A percentile compares a stretch with the other conserved stretches of the same genome.
Conservation (phyloP, 2,888 invertebrate species). For the Pristionchus exspectatus region DNA sequence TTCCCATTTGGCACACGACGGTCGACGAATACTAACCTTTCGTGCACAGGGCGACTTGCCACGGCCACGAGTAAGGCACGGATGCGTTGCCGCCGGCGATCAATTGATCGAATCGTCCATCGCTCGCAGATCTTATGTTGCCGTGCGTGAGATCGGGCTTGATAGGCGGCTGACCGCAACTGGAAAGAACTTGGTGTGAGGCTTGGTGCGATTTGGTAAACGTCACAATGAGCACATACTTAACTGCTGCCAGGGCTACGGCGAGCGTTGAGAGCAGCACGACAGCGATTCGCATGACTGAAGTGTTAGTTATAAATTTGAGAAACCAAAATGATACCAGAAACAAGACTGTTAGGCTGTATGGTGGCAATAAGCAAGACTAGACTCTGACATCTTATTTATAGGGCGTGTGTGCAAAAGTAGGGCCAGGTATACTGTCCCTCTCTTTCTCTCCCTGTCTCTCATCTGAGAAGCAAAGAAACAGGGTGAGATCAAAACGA, state of each 20-base stretch:
- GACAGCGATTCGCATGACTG: background rate
- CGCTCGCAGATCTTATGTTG: too few relatives aligned
- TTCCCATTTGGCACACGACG: background rate
- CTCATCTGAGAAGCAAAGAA: too few relatives aligned
- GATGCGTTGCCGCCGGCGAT: slow-evolving; percentile 49
- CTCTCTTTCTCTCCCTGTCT: too few relatives aligned
- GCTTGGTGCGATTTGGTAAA: too few relatives aligned
- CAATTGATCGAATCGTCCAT: too few relatives aligned
- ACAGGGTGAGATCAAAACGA: too few relatives aligned
- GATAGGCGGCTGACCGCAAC: slow-evolving; percentile 51
- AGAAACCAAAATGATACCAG: too few relatives aligned
- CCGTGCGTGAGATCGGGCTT: background rate
- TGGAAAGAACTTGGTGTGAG: background rate
- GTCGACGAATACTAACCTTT: background rate
- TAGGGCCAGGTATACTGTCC: too few relatives aligned
- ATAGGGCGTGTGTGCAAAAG: too few relatives aligned
- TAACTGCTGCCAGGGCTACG: background rate
- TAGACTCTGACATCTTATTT: too few relatives aligned
- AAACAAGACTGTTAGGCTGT: too few relatives aligned
- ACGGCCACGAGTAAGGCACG: slow-evolving; percentile 55
- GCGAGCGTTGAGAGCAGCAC: background rate
- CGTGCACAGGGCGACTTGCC: slow-evolving; percentile 45
- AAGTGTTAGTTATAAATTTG: background rate
- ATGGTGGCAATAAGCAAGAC: too few relatives aligned
- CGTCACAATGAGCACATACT: background rate